Evolutionary conservation across 2,888 invertebrate genomes (phyloP).

Genomic region (Dugesia japonica): DNA sequence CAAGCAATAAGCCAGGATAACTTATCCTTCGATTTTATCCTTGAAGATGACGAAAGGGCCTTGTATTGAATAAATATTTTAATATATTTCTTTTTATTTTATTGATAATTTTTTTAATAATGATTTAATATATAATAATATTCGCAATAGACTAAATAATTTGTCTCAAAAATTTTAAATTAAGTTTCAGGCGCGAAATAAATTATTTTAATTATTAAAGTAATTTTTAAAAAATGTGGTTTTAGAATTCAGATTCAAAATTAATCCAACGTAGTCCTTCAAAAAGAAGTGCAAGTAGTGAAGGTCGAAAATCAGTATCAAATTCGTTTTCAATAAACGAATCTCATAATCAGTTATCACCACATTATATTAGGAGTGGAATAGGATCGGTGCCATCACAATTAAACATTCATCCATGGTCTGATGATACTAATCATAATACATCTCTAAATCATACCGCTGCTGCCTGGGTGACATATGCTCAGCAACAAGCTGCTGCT

Average conservation of each 20-base stretch:
- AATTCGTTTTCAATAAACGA: not conserved
- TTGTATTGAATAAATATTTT: no score
- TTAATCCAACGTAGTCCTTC: not conserved
- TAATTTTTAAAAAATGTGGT: not conserved
- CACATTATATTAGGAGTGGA: not conserved
- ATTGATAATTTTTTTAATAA: no score
- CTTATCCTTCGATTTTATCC: no score
- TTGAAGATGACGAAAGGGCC: no score
- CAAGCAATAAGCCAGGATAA: no score
- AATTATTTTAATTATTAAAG: no score
- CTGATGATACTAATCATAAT: not conserved
- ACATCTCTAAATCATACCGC: not conserved
- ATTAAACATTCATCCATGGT: conserved; percentile 2
- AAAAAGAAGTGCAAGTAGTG: not conserved
- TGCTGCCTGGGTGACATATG: conserved; percentile 11
- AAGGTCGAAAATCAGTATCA: not conserved
- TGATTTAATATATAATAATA: no score
- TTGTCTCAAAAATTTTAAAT: no score
- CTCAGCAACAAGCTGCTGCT: not conserved
- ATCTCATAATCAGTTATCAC: not conserved
- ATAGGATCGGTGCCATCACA: not conserved
- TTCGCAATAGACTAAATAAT: no score
- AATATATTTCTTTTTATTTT: no score
- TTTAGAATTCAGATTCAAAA: conserved; percentile 2
- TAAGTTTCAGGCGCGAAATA: no score